phyloP scores from a whole-genome alignment of 2,888 invertebrate genomes.

The Argyresthia goedartella region DNA sequence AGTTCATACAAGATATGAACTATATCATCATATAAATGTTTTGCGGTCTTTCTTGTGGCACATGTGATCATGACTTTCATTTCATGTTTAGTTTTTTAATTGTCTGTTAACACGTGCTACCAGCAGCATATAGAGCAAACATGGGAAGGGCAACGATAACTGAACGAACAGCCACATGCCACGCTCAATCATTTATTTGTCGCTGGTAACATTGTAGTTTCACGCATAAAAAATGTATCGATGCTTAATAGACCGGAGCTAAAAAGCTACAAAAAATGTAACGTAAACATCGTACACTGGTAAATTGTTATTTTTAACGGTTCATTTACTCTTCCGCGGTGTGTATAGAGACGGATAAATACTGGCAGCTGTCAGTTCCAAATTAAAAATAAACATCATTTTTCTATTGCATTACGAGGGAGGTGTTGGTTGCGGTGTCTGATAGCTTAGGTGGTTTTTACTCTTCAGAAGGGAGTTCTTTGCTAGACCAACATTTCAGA shows the following conservation, averaged over 20 bases:
- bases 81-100: neutral
- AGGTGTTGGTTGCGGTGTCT: neutral
- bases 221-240: constrained; percentile 2
- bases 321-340: constrained; percentile 51
- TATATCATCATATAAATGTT: too few species aligned
- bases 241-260: constrained; percentile 43
- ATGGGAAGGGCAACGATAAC: constrained; percentile 20
- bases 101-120: constrained; percentile 24
- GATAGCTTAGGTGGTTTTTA: neutral
- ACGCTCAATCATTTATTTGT: constrained; percentile 29
- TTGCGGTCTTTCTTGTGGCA: too few species aligned
- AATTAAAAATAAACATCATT: constrained; percentile 58
- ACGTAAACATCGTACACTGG: constrained; percentile 26
- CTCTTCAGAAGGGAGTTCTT: too few species aligned
- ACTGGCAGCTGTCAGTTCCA: constrained; percentile 63
- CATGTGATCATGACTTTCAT: neutral
- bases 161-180: constrained; percentile 26
- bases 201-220: constrained; percentile 11
- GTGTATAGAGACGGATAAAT: constrained; percentile 34
- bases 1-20: too few species aligned
- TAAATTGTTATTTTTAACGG: constrained; percentile 55
- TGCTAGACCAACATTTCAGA: too few species aligned
- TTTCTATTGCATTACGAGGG: constrained; percentile 33
- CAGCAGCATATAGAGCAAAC: constrained; percentile 24
- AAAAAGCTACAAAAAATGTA: constrained; percentile 39